phyloP scores from a whole-genome alignment of 2,888 invertebrate genomes.

The Icerya purchasi region DNA sequence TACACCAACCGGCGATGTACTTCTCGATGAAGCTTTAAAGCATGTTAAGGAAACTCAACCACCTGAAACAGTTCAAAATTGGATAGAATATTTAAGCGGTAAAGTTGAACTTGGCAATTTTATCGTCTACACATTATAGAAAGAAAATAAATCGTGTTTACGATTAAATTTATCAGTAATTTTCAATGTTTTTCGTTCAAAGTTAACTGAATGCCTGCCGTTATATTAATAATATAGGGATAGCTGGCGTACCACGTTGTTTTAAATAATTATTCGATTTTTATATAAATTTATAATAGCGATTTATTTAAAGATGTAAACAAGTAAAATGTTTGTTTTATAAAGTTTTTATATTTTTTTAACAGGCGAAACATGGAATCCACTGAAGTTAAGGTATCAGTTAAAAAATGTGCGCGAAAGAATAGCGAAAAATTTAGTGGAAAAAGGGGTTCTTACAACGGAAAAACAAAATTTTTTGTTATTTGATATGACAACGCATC shows the following conservation, averaged over 20 bases:
- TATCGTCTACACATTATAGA: no score
- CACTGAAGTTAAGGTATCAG: slow-evolving; percentile 91
- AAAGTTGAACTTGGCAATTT: no score
- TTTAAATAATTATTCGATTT: no score
- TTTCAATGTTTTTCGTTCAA: no score
- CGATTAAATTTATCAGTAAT: no score
- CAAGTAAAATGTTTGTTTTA: no score
- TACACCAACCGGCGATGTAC: slow-evolving; percentile 89
- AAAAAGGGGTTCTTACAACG: slow-evolving; percentile 95
- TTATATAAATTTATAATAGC: no score
- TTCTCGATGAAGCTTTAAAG: slow-evolving; percentile 83
- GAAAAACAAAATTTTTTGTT: slow-evolving; percentile 98
- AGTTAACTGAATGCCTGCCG: no score
- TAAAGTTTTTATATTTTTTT: background rate
- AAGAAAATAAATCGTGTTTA: no score
- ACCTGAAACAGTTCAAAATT: slow-evolving; percentile 89
- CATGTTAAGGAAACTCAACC: slow-evolving; percentile 97
- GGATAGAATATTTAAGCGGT: slow-evolving; percentile 99
- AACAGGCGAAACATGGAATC: slow-evolving; percentile 98
- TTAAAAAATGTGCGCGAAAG: slow-evolving; percentile 96
- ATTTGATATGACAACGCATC: slow-evolving; percentile 99
- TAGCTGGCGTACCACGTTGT: no score
- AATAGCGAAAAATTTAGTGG: slow-evolving; percentile 95
- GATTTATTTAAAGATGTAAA: no score
- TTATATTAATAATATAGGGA: no score